Percentiles rank a stretch among this genome's conserved stretches.
phyloP scores from a whole-genome alignment of 2,888 invertebrate species.

The Stegophylla sp. region DNA sequence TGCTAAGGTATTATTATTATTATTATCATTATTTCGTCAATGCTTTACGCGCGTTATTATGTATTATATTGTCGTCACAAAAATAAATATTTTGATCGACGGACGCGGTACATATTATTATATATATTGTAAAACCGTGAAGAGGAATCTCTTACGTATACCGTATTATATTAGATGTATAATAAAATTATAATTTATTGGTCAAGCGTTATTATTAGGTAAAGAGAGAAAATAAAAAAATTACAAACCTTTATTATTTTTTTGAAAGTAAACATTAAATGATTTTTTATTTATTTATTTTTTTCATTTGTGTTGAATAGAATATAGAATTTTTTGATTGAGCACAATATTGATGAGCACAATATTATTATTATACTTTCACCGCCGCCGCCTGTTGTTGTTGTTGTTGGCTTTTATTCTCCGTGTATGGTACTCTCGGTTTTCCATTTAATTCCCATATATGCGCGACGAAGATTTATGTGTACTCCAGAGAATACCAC shows the following conservation, averaged over 20 bases:
- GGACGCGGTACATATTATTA: not conserved
- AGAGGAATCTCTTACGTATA: not conserved
- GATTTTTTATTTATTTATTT: not conserved
- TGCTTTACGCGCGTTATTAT: too few species aligned
- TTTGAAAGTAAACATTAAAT: not conserved
- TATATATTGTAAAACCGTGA: not conserved
- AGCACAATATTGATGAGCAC: too few species aligned
- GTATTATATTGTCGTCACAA: not conserved
- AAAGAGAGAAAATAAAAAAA: not conserved
- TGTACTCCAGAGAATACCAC: too few species aligned
- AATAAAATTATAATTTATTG: slow-evolving; percentile 11
- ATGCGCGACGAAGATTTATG: too few species aligned
- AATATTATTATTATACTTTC: too few species aligned
- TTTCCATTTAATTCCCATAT: too few species aligned
- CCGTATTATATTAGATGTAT: not conserved
- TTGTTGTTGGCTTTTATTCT: too few species aligned
- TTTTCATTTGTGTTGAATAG: too few species aligned
- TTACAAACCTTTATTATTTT: not conserved
- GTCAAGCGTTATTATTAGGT: not conserved
- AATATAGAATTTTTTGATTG: not conserved
- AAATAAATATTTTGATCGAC: slow-evolving; percentile 1
- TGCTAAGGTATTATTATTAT: not conserved
- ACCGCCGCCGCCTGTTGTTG: too few species aligned
- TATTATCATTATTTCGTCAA: slow-evolving; percentile 5
- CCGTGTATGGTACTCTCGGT: too few species aligned